Evolutionary conservation across 1,140 invertebrate species (phyloP).

Genomic region (Aradophagus sp.): DNA sequence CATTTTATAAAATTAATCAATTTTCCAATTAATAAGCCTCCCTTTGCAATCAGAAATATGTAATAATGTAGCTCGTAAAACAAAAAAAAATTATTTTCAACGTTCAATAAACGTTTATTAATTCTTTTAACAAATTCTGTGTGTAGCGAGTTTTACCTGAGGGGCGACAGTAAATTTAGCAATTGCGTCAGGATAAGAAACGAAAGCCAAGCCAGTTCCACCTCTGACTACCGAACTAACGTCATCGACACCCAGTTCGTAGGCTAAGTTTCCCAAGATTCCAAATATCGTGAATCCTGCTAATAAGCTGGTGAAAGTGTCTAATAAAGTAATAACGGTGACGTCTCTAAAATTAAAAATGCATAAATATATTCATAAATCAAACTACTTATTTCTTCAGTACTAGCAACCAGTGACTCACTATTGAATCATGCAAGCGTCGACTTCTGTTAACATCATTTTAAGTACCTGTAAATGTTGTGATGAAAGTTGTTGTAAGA

Average conservation of each 20-base stretch:
- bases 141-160: constrained; percentile 74
- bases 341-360: constrained; percentile 76
- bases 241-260: constrained; percentile 76
- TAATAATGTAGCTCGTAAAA: no score
- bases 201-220: constrained; percentile 77
- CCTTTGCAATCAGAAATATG: no score
- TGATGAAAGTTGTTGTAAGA: constrained; percentile 83
- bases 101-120: neutral
- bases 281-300: constrained; percentile 90
- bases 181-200: constrained; percentile 81
- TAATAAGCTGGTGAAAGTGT: constrained; percentile 85
- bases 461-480: constrained; percentile 79
- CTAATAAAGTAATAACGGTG: constrained; percentile 81
- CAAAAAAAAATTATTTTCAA: neutral
- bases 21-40: no score
- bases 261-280: constrained; percentile 83
- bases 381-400: constrained; percentile 4
- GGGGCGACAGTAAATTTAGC: constrained; percentile 79
- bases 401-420: neutral
- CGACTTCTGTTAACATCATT: neutral
- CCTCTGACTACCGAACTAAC: constrained; percentile 76
- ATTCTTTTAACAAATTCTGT: no score
- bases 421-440: neutral
- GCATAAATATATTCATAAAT: neutral
- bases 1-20: neutral